phyloP scores from a whole-genome alignment of 2,888 invertebrate species.

The Synanthedon tipuliformis region DNA sequence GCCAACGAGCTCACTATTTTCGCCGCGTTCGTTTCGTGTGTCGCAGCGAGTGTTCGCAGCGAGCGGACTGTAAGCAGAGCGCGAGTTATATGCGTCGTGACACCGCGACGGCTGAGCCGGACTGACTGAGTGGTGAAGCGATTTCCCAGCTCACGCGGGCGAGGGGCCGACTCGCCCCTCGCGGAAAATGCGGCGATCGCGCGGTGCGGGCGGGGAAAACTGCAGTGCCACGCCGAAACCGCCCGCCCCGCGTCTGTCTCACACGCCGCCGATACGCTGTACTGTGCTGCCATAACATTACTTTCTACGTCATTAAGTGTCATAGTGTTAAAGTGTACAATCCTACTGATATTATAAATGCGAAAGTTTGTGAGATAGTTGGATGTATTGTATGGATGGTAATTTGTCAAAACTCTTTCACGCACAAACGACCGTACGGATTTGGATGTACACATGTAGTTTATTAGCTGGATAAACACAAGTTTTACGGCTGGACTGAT shows the following conservation, averaged over 20 bases:
- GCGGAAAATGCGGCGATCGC: slow-evolving; percentile 47
- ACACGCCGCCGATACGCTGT: slow-evolving; percentile 9
- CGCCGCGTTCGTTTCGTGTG: slow-evolving; percentile 38
- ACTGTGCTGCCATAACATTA: too few species aligned
- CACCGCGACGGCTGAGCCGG: slow-evolving; percentile 59
- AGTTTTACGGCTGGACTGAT: too few species aligned
- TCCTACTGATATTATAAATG: too few species aligned
- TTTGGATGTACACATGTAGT: too few species aligned
- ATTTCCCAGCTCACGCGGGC: slow-evolving; percentile 59
- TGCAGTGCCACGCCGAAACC: slow-evolving; percentile 31
- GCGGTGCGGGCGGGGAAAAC: slow-evolving; percentile 59
- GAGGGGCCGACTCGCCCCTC: slow-evolving; percentile 59
- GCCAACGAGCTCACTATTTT: slow-evolving; percentile 63
- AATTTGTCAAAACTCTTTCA: too few species aligned
- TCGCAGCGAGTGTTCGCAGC: slow-evolving; percentile 28
- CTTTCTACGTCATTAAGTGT: slow-evolving; percentile 9
- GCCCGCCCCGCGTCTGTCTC: slow-evolving; percentile 29
- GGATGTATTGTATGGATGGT: too few species aligned
- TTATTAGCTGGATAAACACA: too few species aligned
- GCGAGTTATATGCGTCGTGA: slow-evolving; percentile 47
- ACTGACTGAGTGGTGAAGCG: slow-evolving; percentile 51
- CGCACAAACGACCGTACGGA: too few species aligned
- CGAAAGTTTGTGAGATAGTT: too few species aligned
- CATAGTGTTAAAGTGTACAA: neutral
- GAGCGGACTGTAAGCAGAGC: slow-evolving; percentile 34